These are phyloP conservation scores for Laspeyria flexula DNA, from an alignment of 2,888 invertebrate species.

Conservation along the genomic window DNA sequence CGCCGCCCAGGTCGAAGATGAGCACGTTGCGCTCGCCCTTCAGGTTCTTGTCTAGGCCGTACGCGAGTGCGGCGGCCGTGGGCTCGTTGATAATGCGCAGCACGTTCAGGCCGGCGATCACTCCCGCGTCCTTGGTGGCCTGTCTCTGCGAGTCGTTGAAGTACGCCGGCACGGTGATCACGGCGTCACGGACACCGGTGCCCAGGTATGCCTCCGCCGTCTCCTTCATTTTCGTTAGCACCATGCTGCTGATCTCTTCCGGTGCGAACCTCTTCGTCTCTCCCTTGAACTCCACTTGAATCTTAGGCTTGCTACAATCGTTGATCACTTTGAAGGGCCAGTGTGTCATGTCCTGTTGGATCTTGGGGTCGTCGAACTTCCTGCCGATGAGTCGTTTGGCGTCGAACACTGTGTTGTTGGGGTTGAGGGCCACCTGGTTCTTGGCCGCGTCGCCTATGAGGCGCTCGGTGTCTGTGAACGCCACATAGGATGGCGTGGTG, in stretches of 20 bases:
- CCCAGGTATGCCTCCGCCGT: constrained; percentile 91
- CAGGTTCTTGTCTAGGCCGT: constrained; percentile 91
- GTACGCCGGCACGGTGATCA: constrained; percentile 93
- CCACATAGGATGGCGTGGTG: constrained; percentile 91
- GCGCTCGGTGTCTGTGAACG: constrained; percentile 89
- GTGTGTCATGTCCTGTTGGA: constrained; percentile 92
- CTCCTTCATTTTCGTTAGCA: constrained; percentile 93
- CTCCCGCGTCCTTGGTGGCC: constrained; percentile 95
- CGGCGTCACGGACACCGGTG: constrained; percentile 88
- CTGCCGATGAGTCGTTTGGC: constrained; percentile 94
- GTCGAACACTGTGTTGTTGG: constrained; percentile 90
- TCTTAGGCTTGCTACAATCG: constrained; percentile 89
- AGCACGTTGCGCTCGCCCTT: constrained; percentile 91
- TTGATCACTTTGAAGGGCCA: constrained; percentile 93
- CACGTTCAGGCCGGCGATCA: constrained; percentile 94
- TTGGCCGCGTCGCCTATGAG: constrained; percentile 90
- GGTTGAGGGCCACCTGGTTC: constrained; percentile 90
- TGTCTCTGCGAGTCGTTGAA: constrained; percentile 91
- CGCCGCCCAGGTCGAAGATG: constrained; percentile 92
- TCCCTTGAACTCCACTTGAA: constrained; percentile 89
- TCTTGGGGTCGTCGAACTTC: constrained; percentile 89
- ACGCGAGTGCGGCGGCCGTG: constrained; percentile 94
- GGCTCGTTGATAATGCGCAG: constrained; percentile 96
- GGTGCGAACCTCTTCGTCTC: constrained; percentile 88
- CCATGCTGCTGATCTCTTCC: constrained; percentile 91